Evolutionary conservation across 2,888 invertebrate species (phyloP), one percentile per base, ranked within the genome.

Genomic region (Muscina levida): DNA sequence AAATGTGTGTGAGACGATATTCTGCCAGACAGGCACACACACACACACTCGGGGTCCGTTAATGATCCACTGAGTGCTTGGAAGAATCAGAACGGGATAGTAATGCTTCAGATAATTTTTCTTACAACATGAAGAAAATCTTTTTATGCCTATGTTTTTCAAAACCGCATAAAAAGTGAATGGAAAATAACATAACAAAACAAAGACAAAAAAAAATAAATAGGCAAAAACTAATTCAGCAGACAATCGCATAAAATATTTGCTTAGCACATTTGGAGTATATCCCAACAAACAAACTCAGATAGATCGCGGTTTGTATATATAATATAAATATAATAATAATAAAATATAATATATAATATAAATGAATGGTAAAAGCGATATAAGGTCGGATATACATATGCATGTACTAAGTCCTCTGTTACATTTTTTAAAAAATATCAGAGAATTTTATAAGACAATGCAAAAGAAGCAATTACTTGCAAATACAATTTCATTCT

Each of bases 161-260:
- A 68, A 53, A 53, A 48, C 11, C 46, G n/a, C 15, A 42, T 13
- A 15, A 48, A 66, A 22, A 59, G 59, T 48, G 19, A 59, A 77
- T 81, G 81, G 77, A 67, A 77, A 75, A 56, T 37, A 72, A 74
- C 72, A 75, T 56, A 74, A 68, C 11, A 42, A 51, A 31, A 44
- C 67, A 31, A 57, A 74, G 72, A 74, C 62, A 53, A 71, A 53
- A 72, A 59, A 42, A 67, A 44, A 53, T 53, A 31, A 67, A 37
- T 44, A 56, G 42, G 68, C 74, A 42, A 17, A 70, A 77, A 77
- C 71, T 65, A 81, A 81, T 81, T 77, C 77, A 77, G 77, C 81
- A 77, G 68, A 65, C 67, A 59, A 77, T 39, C 71, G 77, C 56
- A 77, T 59, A 74, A 72, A 72, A 56, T 77, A 68, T 81, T 77